Percentiles rank a stretch among this genome's conserved stretches.
These are phyloP conservation scores for Tortrix viridana DNA, from an alignment of 2,888 invertebrate genomes.

Conservation along the genomic window DNA sequence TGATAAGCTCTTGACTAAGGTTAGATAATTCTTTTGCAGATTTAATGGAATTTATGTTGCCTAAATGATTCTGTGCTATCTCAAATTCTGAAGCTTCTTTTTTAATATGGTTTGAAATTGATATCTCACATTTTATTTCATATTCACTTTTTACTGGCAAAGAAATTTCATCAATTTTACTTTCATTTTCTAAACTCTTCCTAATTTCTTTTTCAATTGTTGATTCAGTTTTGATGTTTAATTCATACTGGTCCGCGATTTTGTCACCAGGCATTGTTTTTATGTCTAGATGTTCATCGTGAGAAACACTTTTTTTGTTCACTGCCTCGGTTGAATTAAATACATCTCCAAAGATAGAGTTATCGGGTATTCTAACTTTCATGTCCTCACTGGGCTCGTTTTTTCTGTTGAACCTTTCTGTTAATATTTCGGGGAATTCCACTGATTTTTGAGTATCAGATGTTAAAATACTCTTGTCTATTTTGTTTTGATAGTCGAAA, in stretches of 20 bases:
- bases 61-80: conserved; percentile 56
- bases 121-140: conserved; percentile 53
- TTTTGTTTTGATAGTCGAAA: conserved; percentile 46
- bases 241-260: conserved; percentile 50
- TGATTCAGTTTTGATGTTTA: conserved; percentile 52
- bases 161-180: conserved; percentile 45
- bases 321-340: background rate
- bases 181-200: conserved; percentile 51
- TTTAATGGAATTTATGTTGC: conserved; percentile 57
- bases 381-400: conserved; percentile 16
- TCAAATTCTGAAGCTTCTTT: conserved; percentile 63
- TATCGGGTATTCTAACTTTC: conserved; percentile 17
- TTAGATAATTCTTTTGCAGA: conserved; percentile 55
- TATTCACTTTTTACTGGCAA: conserved; percentile 48
- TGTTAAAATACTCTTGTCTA: conserved; percentile 41
- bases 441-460: conserved; percentile 8
- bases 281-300: conserved; percentile 15
- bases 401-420: conserved; percentile 15
- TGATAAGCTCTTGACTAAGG: conserved; percentile 49
- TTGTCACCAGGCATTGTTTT: conserved; percentile 44
- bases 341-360: conserved; percentile 11
- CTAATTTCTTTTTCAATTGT: conserved; percentile 54
- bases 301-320: conserved; percentile 35
- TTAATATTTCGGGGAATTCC: conserved; percentile 3
- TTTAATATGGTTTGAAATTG: conserved; percentile 53